A percentile compares a stretch with the other conserved stretches of the same genome.
These are phyloP conservation scores for Oophaga sylvatica DNA, from an alignment of 2,797 vertebrate genomes.

Conservation along the genomic window DNA sequence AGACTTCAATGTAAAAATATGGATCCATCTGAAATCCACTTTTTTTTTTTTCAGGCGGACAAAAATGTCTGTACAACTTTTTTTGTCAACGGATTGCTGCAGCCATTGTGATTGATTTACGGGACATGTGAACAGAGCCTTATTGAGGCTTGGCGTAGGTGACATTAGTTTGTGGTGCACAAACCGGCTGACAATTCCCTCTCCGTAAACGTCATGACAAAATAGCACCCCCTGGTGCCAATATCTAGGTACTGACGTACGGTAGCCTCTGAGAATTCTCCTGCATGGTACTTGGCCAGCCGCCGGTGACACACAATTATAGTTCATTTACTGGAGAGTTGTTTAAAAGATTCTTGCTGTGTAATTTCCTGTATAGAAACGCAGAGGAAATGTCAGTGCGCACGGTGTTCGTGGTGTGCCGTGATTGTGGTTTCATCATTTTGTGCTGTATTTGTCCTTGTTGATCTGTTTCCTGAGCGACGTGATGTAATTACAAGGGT, in stretches of 20 bases:
- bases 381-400: not conserved
- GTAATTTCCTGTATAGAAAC: not conserved
- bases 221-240: not conserved
- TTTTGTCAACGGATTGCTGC: too few species aligned
- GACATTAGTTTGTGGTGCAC: not conserved
- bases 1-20: too few species aligned
- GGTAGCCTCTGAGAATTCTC: not conserved
- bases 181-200: not conserved
- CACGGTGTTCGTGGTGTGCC: not conserved
- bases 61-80: too few species aligned
- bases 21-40: too few species aligned
- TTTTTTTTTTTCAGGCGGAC: too few species aligned
- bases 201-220: not conserved
- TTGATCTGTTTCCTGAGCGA: slow-evolving; percentile 55
- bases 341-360: too few species aligned
- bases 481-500: slow-evolving; percentile 46
- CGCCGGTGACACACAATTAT: not conserved
- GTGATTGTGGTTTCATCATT: not conserved
- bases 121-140: too few species aligned
- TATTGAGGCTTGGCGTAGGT: too few species aligned
- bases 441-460: slow-evolving; percentile 46
- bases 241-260: too few species aligned
- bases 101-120: too few species aligned
- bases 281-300: not conserved
- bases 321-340: not conserved